Evolutionary conservation across 2,888 invertebrate species (phyloP), one percentile per base, ranked within the genome.

Genomic region (Phania funesta): DNA sequence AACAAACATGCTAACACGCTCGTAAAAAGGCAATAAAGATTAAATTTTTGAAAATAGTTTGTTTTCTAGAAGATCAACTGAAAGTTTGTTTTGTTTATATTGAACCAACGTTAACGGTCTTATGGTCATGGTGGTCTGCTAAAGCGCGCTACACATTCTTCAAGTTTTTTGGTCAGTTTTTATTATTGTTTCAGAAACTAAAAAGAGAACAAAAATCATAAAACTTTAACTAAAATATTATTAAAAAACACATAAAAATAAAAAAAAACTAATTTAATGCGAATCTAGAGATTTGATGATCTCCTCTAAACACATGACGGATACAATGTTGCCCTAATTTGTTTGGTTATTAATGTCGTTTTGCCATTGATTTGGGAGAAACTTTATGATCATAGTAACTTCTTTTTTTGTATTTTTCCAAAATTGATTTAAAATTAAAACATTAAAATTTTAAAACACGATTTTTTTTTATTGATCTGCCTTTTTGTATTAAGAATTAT

Each of bases 41-140:
- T 67, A 65, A 20, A 67, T 67, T 60, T 67, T 67, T 58, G 16
- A 38, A 64, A 60, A 41, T 22, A 3, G 75, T 67, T 60, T 60
- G 29, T 52, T 58, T 60, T 76, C 41, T 60, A 54, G 32, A 58
- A 76, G 67, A 67, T 67, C 41, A 50, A 41, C 41, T 5, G 4
- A n/a, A 41, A 3, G 16, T 41, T 41, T 16, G 7, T 16, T 41
- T 3, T 5, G 2, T 41, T 7, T 41, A 41, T 7, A 41, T n/a
- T 41, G n/a, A 3, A 11, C 11, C 3, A 0, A 9, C 11, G 16
- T 38, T 11, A 3, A 13, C 20, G 38, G 58, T 41, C 7, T 44
- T 48, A 70, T 77, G 74, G 70, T 80, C 80, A 67, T 80, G 76
- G 70, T 80, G 80, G 80, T 76, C 64, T 56, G 20, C 18, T n/a